A percentile compares a stretch with the other conserved stretches of the same genome.
Evolutionary conservation across 2,113 vertebrate genomes (phyloP).

Genomic region (Cacatua alba): DNA sequence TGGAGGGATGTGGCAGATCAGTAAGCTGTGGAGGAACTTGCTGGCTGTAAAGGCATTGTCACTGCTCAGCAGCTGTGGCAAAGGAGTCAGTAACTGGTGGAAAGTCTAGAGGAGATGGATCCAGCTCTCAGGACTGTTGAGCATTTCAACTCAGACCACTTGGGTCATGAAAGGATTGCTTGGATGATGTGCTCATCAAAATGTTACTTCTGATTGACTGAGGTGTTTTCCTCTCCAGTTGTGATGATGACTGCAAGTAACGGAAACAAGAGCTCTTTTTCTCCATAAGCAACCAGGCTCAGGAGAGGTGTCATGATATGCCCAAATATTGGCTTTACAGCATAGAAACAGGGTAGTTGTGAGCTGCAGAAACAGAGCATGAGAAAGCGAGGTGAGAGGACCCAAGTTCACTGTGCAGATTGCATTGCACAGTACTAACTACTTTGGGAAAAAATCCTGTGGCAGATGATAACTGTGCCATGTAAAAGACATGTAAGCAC

Average conservation of each 20-base stretch:
- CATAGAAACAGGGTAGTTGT: background rate
- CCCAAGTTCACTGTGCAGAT: background rate
- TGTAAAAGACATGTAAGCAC: background rate
- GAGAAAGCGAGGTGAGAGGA: background rate
- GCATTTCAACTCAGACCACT: background rate
- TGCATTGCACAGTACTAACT: background rate
- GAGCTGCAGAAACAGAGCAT: background rate
- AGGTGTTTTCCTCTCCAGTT: background rate
- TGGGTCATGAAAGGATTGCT: background rate
- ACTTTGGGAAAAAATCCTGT: fast-evolving
- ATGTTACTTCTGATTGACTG: background rate
- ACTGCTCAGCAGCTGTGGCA: background rate
- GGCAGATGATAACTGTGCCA: background rate
- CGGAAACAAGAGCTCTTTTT: background rate
- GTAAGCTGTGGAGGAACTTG: background rate
- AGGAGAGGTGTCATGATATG: background rate
- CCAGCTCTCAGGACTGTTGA: background rate
- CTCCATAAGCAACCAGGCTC: background rate
- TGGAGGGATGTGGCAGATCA: background rate
- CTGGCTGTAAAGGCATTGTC: background rate
- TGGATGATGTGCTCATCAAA: background rate
- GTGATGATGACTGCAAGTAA: background rate
- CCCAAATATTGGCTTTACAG: background rate
- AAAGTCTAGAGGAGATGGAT: background rate
- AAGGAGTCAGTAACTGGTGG: background rate